Conservation (phyloP, 2,797 vertebrate genomes). For the Leuciscus waleckii region DNA sequence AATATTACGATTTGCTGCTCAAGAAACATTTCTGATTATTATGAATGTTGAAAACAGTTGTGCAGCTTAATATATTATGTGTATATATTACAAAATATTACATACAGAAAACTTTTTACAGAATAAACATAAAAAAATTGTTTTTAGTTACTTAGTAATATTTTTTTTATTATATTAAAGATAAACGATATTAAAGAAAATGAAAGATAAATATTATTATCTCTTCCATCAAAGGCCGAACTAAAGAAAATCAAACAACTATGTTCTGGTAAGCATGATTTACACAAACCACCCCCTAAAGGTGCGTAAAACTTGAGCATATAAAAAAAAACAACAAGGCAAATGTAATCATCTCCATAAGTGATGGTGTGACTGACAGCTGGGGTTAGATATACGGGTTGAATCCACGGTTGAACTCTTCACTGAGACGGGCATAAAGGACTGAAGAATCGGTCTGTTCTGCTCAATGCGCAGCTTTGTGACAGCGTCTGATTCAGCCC, state of each 20-base stretch:
- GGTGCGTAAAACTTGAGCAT: not conserved
- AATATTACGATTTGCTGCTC: not conserved
- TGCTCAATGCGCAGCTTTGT: conserved; percentile 53
- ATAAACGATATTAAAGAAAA: too few relatives aligned
- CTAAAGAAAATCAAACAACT: not conserved
- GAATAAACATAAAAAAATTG: not conserved
- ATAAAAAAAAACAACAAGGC: not conserved
- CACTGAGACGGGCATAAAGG: conserved; percentile 46
- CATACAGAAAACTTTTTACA: too few relatives aligned
- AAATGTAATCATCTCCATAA: conserved; percentile 25
- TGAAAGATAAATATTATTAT: not conserved
- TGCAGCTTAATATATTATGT: too few relatives aligned
- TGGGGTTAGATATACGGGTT: conserved; percentile 42
- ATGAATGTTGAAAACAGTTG: not conserved
- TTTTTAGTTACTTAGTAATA: not conserved
- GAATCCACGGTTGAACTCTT: conserved; percentile 35
- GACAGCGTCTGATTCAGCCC: conserved; percentile 53
- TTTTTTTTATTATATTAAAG: too few relatives aligned
- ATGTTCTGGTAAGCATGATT: not conserved
- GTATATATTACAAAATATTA: too few relatives aligned
- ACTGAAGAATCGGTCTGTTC: conserved; percentile 49
- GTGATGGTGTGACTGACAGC: conserved; percentile 37
- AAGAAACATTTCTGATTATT: not conserved
- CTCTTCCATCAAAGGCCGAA: not conserved
- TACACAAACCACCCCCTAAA: not conserved